Evolutionary conservation across 2,888 invertebrate genomes (phyloP), one percentile per base, ranked within the genome.

Genomic region (Rotaria socialis): DNA sequence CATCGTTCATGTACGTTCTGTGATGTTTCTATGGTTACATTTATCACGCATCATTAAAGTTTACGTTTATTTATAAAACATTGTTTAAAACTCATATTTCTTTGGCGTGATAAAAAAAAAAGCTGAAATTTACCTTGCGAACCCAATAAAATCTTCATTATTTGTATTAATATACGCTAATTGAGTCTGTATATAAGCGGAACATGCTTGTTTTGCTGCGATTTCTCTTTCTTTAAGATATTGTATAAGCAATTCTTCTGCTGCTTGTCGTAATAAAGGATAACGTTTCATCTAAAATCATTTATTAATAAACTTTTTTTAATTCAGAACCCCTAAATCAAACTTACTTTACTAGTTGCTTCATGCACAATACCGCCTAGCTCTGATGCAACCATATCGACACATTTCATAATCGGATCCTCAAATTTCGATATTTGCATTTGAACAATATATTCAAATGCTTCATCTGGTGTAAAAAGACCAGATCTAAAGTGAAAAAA

Each of bases 401-500:
- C 96, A 93, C 98, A 99, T 92, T 98, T 99, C 89, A 99, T 93
- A 89, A 96, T 95, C 24, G 99, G 99, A 92, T 97, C 97, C 92
- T 96, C 96, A 90, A 98, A 93, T 89, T 96, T 94, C 86, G 94
- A 93, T 89, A 99, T 99, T 93, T 99, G 99, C 91, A 96, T 96
- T 93, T 99, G 99, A 80, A 99, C 99, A 90, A 99, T 99, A 87
- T 97, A 97, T 92, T 99, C 99, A 92, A 99, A 99, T 86, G 99
- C 99, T 97, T 98, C 97, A 92, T 99, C 99, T 16, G 99, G 99
- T 56, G 99, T 99, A 92, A 99, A 99, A 87, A 99, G 93, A 90
- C 99, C 99, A 89, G 94, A 94, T 90, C 91, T 86, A 84, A 19
- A 86, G 35, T 35, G 35, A 35, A 35, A 35, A 35, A 35, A 35